phyloP scores from a whole-genome alignment of 2,888 invertebrate species.

The Cryptops parisi region DNA sequence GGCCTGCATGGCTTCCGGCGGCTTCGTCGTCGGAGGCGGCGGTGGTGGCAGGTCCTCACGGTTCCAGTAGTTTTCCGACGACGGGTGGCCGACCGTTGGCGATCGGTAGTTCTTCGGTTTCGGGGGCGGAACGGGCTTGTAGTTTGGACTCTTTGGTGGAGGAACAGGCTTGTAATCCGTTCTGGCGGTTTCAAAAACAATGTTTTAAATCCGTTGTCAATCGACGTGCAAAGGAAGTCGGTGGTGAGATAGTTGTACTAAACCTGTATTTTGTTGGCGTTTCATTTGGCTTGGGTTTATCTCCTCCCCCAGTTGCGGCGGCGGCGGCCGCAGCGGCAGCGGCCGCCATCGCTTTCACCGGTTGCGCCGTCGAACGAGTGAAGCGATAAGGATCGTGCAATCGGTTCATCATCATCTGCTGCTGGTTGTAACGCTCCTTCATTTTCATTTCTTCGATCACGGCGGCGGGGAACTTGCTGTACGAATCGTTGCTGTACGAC shows the following conservation, averaged over 20 bases:
- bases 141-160: constrained; percentile 77
- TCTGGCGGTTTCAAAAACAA: too few relatives aligned
- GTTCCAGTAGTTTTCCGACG: constrained; percentile 15
- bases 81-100: constrained; percentile 31
- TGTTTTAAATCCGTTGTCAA: too few relatives aligned
- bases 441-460: constrained; percentile 48
- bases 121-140: constrained; percentile 82
- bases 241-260: too few relatives aligned
- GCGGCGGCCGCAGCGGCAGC: too few relatives aligned
- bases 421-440: constrained; percentile 18
- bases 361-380: constrained; percentile 49
- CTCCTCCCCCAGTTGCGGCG: too few relatives aligned
- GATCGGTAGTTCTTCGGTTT: constrained; percentile 86
- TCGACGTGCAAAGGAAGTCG: too few relatives aligned
- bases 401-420: constrained; percentile 16
- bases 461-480: constrained; percentile 24
- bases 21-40: too few relatives aligned
- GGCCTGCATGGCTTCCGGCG: too few relatives aligned
- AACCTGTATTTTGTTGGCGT: constrained; percentile 19
- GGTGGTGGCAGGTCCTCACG: too few relatives aligned
- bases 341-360: too few relatives aligned
- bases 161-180: constrained; percentile 79
- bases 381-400: constrained; percentile 49
- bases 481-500: constrained; percentile 39
- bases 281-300: constrained; percentile 17